A percentile compares a stretch with the other conserved stretches of the same genome.
phyloP scores from a whole-genome alignment of 2,797 vertebrate genomes.

The Apodemus agrarius region DNA sequence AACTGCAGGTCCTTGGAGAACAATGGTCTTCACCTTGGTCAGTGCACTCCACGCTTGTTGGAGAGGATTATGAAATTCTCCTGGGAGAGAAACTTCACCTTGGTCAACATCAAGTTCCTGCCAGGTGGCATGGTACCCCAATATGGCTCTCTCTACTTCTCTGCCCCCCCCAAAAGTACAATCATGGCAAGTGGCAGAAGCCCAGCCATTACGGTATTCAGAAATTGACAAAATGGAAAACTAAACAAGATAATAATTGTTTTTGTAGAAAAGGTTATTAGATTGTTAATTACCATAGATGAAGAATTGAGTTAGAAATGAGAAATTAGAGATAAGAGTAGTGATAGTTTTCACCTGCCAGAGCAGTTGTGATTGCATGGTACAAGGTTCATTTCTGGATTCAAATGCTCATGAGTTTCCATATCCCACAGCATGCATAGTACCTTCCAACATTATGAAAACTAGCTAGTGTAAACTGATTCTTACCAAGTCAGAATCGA shows the following conservation, averaged over 20 bases:
- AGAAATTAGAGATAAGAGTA: not conserved
- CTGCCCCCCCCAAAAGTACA: not conserved
- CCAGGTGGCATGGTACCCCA: no score
- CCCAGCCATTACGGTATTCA: not conserved
- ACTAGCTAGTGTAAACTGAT: not conserved
- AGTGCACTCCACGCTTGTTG: no score
- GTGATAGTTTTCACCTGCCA: not conserved
- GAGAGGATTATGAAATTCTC: no score
- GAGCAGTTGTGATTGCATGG: not conserved
- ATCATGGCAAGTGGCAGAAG: not conserved
- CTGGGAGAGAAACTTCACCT: no score
- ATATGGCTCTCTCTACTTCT: no score
- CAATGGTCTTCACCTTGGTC: no score
- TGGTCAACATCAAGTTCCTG: no score
- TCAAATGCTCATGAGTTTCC: not conserved
- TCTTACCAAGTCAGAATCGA: not conserved
- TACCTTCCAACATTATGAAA: not conserved
- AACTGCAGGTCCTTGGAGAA: no score
- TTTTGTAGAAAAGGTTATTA: not conserved
- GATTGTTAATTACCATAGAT: not conserved
- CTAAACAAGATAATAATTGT: not conserved
- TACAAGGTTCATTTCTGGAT: not conserved
- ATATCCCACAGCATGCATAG: not conserved
- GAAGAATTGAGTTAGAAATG: not conserved
- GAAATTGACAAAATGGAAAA: not conserved